A percentile compares a stretch with the other conserved stretches of the same genome.
Evolutionary conservation across 1,140 invertebrate species (phyloP).

Genomic region (Drosophila setifemur): DNA sequence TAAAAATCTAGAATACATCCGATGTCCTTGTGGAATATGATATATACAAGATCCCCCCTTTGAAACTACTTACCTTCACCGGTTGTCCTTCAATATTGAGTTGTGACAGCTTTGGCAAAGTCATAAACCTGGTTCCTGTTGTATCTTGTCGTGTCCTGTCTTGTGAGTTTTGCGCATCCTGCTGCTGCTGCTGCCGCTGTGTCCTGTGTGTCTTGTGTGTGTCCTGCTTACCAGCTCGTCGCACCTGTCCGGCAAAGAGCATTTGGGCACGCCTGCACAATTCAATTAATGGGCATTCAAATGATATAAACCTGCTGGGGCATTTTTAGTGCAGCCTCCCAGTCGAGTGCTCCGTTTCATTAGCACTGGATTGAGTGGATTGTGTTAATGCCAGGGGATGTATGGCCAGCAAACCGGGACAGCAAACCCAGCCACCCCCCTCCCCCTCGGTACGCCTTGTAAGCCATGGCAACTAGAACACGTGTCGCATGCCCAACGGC

Average conservation of each 20-base stretch:
- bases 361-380: conserved; percentile 46
- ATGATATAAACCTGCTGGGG: conserved; percentile 69
- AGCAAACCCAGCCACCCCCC: background rate
- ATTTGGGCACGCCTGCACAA: conserved; percentile 55
- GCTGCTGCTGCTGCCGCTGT: too few relatives aligned
- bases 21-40: too few relatives aligned
- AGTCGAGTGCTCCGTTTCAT: conserved; percentile 50
- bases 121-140: conserved; percentile 1
- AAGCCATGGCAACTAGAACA: conserved; percentile 20
- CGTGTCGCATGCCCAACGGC: conserved; percentile 34
- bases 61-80: too few relatives aligned
- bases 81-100: conserved; percentile 1
- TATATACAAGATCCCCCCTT: too few relatives aligned
- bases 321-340: conserved; percentile 64
- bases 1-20: too few relatives aligned
- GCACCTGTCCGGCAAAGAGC: background rate
- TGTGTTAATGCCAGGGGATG: conserved; percentile 50
- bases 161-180: conserved; percentile 1
- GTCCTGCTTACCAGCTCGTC: background rate
- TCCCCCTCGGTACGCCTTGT: background rate
- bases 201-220: background rate
- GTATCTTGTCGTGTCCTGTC: background rate
- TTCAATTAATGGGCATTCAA: conserved; percentile 80
- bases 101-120: conserved; percentile 3
- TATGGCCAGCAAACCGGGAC: conserved; percentile 31